These are phyloP conservation scores for Hozukius guyotensis DNA, from an alignment of 2,797 vertebrate species.

Conservation along the genomic window DNA sequence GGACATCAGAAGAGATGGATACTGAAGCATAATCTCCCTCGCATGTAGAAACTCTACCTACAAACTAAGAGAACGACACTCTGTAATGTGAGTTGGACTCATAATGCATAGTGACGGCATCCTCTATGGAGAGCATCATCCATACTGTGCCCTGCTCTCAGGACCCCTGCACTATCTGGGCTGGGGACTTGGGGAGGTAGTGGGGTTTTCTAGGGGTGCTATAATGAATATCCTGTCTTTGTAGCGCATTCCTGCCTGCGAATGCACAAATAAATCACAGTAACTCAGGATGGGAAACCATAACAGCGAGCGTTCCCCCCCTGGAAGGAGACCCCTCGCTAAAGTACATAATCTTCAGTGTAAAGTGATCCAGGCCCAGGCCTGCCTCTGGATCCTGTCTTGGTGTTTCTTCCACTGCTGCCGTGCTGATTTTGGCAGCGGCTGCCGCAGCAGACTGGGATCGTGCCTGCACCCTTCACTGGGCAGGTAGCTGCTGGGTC, in stretches of 20 bases:
- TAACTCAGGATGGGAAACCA: slow-evolving; percentile 48
- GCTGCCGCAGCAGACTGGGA: slow-evolving; percentile 3
- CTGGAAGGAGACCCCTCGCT: slow-evolving; percentile 47
- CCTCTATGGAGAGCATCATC: slow-evolving; percentile 32
- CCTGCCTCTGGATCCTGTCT: slow-evolving; percentile 64
- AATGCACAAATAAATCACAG: slow-evolving; percentile 71
- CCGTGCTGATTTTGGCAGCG: slow-evolving; percentile 66
- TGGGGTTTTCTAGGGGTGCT: slow-evolving; percentile 24
- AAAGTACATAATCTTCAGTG: slow-evolving; percentile 72
- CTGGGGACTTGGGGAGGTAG: background rate
- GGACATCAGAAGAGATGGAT: background rate
- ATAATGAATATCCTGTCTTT: slow-evolving; percentile 60
- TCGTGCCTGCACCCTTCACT: background rate
- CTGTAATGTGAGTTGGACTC: slow-evolving; percentile 5
- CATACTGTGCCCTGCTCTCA: slow-evolving; percentile 5
- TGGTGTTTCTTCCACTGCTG: slow-evolving; percentile 31
- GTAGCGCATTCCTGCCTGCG: slow-evolving; percentile 52
- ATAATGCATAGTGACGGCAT: slow-evolving; percentile 11
- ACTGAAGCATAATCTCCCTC: background rate
- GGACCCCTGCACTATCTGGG: slow-evolving; percentile 19
- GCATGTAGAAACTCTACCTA: slow-evolving; percentile 1
- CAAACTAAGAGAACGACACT: background rate
- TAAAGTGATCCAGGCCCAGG: slow-evolving; percentile 66
- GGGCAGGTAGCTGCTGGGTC: slow-evolving; percentile 45
- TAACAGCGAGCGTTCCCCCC: slow-evolving; percentile 44